Evolutionary conservation across 2,797 vertebrate species (phyloP).

Genomic region (Cetoscarus ocellatus): DNA sequence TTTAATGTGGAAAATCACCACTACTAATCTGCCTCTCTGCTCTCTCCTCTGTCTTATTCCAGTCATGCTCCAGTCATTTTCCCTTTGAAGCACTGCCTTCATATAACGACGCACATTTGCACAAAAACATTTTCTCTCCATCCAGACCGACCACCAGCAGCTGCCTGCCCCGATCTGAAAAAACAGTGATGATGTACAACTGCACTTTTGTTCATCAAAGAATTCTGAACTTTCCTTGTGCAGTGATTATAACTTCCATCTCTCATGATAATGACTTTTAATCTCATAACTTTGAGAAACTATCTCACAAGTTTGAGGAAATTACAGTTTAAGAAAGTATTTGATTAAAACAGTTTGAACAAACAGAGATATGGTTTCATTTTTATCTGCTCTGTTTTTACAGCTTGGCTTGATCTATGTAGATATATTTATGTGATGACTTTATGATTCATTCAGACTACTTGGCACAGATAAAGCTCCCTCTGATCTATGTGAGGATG

Average conservation of each 20-base stretch:
- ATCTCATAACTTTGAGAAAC: conserved; percentile 29
- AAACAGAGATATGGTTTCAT: conserved; percentile 4
- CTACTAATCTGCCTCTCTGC: conserved; percentile 34
- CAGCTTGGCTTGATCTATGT: no score
- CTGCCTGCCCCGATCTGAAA: conserved; percentile 17
- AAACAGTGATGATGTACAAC: conserved; percentile 7
- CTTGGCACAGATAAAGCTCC: no score
- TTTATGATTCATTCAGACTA: no score
- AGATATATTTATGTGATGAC: conserved; percentile 6
- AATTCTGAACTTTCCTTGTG: conserved; percentile 17
- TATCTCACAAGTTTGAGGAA: conserved; percentile 22
- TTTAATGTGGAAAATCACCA: conserved; percentile 66
- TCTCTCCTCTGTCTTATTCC: conserved; percentile 36
- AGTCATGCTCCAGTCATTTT: conserved; percentile 23
- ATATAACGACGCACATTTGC: conserved; percentile 10
- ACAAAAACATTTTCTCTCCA: conserved; percentile 16
- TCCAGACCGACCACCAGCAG: conserved; percentile 13
- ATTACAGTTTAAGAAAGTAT: conserved; percentile 24
- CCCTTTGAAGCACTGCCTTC: conserved; percentile 32
- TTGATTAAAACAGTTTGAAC: conserved; percentile 21
- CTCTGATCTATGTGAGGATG: no score
- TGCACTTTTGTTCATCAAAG: conserved; percentile 6
- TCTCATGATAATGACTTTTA: conserved; percentile 22
- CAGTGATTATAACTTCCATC: conserved; percentile 34
- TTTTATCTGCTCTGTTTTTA: not conserved